A percentile compares a stretch with the other conserved stretches of the same genome.
Evolutionary conservation across 2,888 invertebrate genomes (phyloP).

Genomic region (Acanthosoma haemorrhoidale): DNA sequence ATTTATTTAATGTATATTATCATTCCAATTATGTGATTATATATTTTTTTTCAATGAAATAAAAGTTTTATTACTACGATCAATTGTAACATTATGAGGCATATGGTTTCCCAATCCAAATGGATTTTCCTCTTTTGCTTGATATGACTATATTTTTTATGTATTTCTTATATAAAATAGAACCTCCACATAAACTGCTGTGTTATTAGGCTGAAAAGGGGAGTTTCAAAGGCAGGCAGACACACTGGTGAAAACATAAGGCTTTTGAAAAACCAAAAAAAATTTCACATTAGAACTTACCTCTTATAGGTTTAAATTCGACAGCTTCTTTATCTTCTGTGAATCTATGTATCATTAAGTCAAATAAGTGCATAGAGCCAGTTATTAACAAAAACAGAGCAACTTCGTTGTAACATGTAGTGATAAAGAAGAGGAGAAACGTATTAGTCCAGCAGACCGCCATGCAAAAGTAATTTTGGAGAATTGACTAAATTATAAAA

Average conservation of each 20-base stretch:
- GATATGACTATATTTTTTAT: too few relatives aligned
- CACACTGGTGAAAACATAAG: too few relatives aligned
- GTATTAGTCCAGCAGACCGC: background rate
- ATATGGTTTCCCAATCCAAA: too few relatives aligned
- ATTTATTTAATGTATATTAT: background rate
- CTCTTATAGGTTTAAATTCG: background rate
- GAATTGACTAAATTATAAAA: background rate
- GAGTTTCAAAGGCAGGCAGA: too few relatives aligned
- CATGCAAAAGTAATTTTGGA: constrained; percentile 2
- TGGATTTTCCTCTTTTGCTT: too few relatives aligned
- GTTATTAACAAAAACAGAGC: background rate
- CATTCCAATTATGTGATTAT: too few relatives aligned
- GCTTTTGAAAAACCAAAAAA: too few relatives aligned
- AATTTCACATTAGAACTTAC: too few relatives aligned
- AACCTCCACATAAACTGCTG: too few relatives aligned
- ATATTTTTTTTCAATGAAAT: background rate
- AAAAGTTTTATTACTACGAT: background rate
- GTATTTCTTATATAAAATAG: too few relatives aligned
- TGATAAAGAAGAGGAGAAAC: background rate
- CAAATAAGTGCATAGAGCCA: background rate
- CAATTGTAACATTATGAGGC: background rate
- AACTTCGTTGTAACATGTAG: background rate
- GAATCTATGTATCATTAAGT: background rate
- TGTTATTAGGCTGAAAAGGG: too few relatives aligned
- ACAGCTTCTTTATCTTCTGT: too few relatives aligned